Base-by-base conservation (phyloP, 2,888 invertebrate species). In the Ochlodes sylvanus region DNA sequence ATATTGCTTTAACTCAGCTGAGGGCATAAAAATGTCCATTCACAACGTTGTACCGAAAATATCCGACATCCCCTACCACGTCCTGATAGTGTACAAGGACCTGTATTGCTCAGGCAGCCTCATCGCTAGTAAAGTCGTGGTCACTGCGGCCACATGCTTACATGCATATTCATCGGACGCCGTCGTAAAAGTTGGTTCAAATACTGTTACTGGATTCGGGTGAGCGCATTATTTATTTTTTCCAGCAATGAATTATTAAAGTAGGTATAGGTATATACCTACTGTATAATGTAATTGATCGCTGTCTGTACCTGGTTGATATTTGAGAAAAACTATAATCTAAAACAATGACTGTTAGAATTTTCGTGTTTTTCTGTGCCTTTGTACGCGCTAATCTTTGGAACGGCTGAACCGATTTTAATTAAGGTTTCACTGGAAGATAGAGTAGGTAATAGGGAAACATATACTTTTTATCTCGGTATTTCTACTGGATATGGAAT, bases 81-180 rank as follows among this genome's bases (percentile, higher is more conserved):
- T 82, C 5, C 76, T 91, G 10, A 79, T 92, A 12, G 85, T 85
- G 14, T 88, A 87, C 63, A 77, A 73, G 7, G 77, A 70, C 7
- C 70, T 79, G 47, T 92, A 82, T 74, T 92, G 92, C 70, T 91
- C 92, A 1, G 92, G 91, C 0, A 76, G 78, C 38, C 71, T 92
- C 47, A 75, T 90, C 44, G 73, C 78, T 32, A 90, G 90, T 70
- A 81, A 76, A 62, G 78, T 85, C 4, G 86, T 87, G 0, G 61
- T 89, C 1, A 89, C 90, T 0, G 80, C 81, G 0, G 92, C 92
- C 1, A 87, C 86, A 68, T 91, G 92, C 74, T 80, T 90, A 17
- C 47, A 73, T 1, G 73, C 68, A 14, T 72, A 76, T 15, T 71
- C 0, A 73, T 74, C 14, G 17, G 54, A 50, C 17, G 74, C 82